Conservation (phyloP, 2,888 invertebrate species). For the Caenorhabditis sp. region DNA sequence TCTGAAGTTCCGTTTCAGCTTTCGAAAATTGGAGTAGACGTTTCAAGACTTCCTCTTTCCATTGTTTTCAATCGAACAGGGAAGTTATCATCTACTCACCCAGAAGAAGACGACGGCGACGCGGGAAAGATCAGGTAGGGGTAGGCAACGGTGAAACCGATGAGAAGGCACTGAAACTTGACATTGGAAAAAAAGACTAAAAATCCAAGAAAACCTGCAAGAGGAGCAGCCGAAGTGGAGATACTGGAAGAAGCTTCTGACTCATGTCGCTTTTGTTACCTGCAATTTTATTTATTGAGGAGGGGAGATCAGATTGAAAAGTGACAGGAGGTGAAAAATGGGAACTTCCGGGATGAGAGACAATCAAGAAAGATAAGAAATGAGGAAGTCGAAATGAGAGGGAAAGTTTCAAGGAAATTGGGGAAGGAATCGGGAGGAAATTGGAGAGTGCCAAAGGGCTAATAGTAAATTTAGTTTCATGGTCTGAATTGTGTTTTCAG, state of each 20-base stretch:
- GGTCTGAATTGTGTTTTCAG: no score
- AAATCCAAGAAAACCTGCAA: slow-evolving; percentile 48
- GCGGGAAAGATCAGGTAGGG: slow-evolving; percentile 57
- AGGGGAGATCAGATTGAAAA: not conserved
- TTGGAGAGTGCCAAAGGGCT: not conserved
- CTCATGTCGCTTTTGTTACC: slow-evolving; percentile 70
- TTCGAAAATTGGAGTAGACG: no score
- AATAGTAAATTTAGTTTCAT: not conserved
- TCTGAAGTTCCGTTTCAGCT: no score
- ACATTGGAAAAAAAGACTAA: not conserved
- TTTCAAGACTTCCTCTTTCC: no score
- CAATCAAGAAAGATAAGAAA: not conserved
- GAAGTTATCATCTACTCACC: no score
- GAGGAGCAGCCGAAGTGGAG: slow-evolving; percentile 57
- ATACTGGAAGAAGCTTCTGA: slow-evolving; percentile 58
- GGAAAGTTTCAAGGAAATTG: not conserved
- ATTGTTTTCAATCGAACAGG: no score
- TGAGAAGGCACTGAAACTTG: slow-evolving; percentile 50
- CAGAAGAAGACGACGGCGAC: slow-evolving; percentile 18
- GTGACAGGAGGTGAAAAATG: not conserved
- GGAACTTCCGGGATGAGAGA: not conserved
- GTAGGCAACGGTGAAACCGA: slow-evolving; percentile 48
- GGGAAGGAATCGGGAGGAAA: no score
- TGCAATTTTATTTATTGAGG: slow-evolving; percentile 30
- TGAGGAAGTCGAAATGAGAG: not conserved